Evolutionary conservation across 2,113 vertebrate species (phyloP), one percentile per base, ranked within the genome.

Genomic region (Ramphastos sulfuratus): DNA sequence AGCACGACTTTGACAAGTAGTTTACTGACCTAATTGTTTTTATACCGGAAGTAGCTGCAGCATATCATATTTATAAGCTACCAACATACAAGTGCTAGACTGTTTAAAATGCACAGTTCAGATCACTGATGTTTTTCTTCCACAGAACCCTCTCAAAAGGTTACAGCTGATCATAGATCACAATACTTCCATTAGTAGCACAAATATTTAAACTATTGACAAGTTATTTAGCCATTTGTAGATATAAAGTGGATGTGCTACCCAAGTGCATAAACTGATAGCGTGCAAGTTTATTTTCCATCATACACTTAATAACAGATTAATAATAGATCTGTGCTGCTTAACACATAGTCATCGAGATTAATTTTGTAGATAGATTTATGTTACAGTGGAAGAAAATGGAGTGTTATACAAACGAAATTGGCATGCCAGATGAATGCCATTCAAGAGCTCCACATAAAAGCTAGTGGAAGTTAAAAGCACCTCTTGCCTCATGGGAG

Each of bases 321-420:
- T 86, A 75, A 15, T 18, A 89, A 54, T 10, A 39, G 63, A 80
- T 75, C 1, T 2, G 16, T 19, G 11, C 20, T 72, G 44, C 33
- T 75, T 83, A 60, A 81, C 31, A 7, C 2, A 3, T 16, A 17
- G 12, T 71, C 48, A 46, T 33, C 30, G 18, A 17, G 31, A 35
- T 59, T 72, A 15, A 69, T 69, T 73, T 10, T 73, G n/a, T 24
- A 42, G 58, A 39, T 15, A 61, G 2, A 14, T 12, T 46, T 71
- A 30, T 2, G 2, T 60, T 35, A 76, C 52, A 77, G 63, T 15
- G 12, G 21, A 75, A 16, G 59, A 56, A 72, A 86, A 35, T 0
- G 2, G 20, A 4, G 37, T 5, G 9, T 12, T n/a, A 24, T 0
- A 35, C 25, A 54, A 30, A n/a, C 5, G 37, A 63, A 82, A 7